Evolutionary conservation across 2,888 invertebrate species (phyloP).

Genomic region (Pachycephus smyrnensis): DNA sequence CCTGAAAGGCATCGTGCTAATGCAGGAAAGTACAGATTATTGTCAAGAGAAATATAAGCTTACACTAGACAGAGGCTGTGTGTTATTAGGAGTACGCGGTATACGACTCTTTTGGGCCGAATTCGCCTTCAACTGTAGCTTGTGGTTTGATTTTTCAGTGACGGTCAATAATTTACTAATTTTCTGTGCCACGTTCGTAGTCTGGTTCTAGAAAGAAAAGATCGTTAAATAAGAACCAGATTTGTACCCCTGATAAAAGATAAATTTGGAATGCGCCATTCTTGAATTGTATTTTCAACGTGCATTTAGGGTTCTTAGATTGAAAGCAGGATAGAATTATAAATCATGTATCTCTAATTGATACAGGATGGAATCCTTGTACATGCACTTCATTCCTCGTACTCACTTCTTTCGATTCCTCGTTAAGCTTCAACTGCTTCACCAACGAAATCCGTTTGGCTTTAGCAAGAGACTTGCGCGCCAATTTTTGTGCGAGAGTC

Average conservation of each 20-base stretch:
- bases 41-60: conserved; percentile 16
- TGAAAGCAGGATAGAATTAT: neutral
- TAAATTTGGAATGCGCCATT: neutral
- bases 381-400: neutral
- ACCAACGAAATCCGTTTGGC: conserved; percentile 57
- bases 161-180: conserved; percentile 27
- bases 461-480: conserved; percentile 56
- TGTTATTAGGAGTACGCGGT: conserved; percentile 50
- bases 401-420: conserved; percentile 58
- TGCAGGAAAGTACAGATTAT: conserved; percentile 1
- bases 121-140: conserved; percentile 39
- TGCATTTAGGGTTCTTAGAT: neutral
- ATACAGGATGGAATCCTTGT: neutral
- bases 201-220: conserved; percentile 42
- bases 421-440: conserved; percentile 47
- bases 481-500: conserved; percentile 50
- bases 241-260: neutral
- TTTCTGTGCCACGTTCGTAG: conserved; percentile 33
- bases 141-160: conserved; percentile 40
- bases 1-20: neutral
- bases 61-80: conserved; percentile 36
- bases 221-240: neutral
- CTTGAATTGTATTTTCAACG: neutral
- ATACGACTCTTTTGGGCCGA: conserved; percentile 52
- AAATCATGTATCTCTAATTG: neutral